phyloP scores from a whole-genome alignment of 2,888 invertebrate genomes.

The Gari tellinella region DNA sequence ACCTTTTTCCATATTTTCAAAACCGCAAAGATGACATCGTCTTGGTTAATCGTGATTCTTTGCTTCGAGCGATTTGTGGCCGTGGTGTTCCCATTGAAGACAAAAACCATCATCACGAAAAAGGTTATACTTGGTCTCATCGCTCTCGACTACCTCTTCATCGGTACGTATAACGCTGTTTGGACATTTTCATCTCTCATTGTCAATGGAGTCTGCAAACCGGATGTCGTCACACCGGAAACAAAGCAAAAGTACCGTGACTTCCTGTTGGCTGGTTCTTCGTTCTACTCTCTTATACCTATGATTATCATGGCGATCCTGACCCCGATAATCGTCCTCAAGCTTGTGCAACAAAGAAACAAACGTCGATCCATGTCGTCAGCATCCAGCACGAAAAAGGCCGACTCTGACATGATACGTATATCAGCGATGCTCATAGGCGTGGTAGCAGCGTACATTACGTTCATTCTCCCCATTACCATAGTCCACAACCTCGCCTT shows the following conservation, averaged over 20 bases:
- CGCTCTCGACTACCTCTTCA: constrained; percentile 45
- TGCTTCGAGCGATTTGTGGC: constrained; percentile 70
- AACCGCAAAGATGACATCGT: constrained; percentile 70
- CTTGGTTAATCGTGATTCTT: constrained; percentile 70
- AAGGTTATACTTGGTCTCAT: constrained; percentile 44
- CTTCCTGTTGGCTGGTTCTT: constrained; percentile 51
- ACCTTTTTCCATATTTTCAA: constrained; percentile 66
- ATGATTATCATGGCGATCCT: constrained; percentile 53
- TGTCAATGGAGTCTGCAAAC: constrained; percentile 56
- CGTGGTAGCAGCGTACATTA: constrained; percentile 65
- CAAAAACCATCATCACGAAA: constrained; percentile 62
- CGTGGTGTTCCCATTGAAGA: constrained; percentile 67
- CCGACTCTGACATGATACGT: constrained; percentile 30
- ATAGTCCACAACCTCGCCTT: constrained; percentile 63
- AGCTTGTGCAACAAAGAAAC: constrained; percentile 31
- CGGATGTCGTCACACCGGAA: constrained; percentile 50
- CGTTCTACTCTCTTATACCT: constrained; percentile 61
- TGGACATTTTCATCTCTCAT: constrained; percentile 67
- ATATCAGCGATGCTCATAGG: constrained; percentile 66
- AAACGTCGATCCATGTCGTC: constrained; percentile 22
- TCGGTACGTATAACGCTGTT: constrained; percentile 52
- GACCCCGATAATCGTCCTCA: constrained; percentile 57
- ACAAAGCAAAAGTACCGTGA: constrained; percentile 31
- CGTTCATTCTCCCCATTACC: constrained; percentile 66
- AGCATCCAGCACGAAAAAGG: not conserved